Evolutionary conservation across 2,113 vertebrate species (phyloP), one percentile per base, ranked within the genome.

Genomic region (Reinhardtius hippoglossoides): DNA sequence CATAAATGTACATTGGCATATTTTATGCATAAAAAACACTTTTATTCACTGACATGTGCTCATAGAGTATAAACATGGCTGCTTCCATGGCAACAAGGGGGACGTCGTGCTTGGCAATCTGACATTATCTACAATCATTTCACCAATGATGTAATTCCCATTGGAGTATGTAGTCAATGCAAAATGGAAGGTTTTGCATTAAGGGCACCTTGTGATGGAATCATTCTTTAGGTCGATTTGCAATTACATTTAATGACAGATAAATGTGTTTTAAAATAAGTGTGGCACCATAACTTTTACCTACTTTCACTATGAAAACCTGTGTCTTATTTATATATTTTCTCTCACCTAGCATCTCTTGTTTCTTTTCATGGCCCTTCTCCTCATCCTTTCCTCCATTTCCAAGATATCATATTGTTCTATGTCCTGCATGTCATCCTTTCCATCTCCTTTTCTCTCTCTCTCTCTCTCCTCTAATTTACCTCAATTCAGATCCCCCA

Each of bases 401-500:
- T 73, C 59, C 48, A 52, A 76, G 46, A 71, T 60, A 23, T 24
- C 23, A 42, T 40, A 67, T 71, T 12, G 44, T 50, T 61, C 60
- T 48, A 21, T 54, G 18, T 54, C 50, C 50, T 54, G 18, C 9
- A n/a, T 64, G 18, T 44, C 21, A n/a, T 40, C 21, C 12, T 67
- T 59, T 61, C 42, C 52, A 48, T 44, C 24, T 70, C 68, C 46
- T 50, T 9, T 80, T 79, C 52, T 9, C 81, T 79, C 52, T 46
- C 57, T 76, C 55, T 78, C 64, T 63, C 55, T 58, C 71, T 67
- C 77, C 81, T 91, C 82, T 92, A 94, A 94, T 94, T 94, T 92
- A 93, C 87, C 84, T 80, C 85, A 68, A 70, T 94, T 92, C 92
- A 56, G 92, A 95, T 94, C 88, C 89, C 84, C 89, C 84, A 80